A percentile compares a stretch with the other conserved stretches of the same genome.
These are phyloP conservation scores for Pachycephus smyrnensis DNA, from an alignment of 2,888 invertebrate genomes.

Conservation along the genomic window DNA sequence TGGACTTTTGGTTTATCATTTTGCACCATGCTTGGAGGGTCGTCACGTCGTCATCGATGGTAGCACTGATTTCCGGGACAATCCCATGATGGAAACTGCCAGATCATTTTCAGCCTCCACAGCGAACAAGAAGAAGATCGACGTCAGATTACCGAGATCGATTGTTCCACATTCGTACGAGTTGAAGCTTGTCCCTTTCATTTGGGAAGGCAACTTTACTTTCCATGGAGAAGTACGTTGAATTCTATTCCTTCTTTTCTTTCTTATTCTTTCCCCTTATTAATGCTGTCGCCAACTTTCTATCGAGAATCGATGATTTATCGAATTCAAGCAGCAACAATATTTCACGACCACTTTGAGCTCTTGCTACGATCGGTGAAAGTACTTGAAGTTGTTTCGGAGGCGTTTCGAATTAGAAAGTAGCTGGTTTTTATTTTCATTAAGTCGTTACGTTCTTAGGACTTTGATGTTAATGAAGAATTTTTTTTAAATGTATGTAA, in stretches of 20 bases:
- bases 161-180: slow-evolving; percentile 79
- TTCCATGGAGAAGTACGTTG: slow-evolving; percentile 74
- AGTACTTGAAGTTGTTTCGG: slow-evolving; percentile 36
- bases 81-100: slow-evolving; percentile 26
- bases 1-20: slow-evolving; percentile 82
- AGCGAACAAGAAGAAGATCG: slow-evolving; percentile 63
- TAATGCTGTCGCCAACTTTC: neutral
- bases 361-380: slow-evolving; percentile 22
- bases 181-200: slow-evolving; percentile 78
- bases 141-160: slow-evolving; percentile 78
- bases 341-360: neutral
- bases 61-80: slow-evolving; percentile 31
- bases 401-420: slow-evolving; percentile 25
- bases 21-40: slow-evolving; percentile 75
- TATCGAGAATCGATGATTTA: neutral
- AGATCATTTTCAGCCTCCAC: slow-evolving; percentile 29
- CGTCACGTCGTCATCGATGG: slow-evolving; percentile 51
- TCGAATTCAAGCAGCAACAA: neutral
- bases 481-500: neutral
- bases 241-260: neutral
- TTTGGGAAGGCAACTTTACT: slow-evolving; percentile 82
- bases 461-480: neutral
- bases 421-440: slow-evolving; percentile 2
- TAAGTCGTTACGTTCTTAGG: neutral
- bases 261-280: neutral